Evolutionary conservation across 2,113 vertebrate genomes (phyloP).

Genomic region (Atherinomorus stipes): DNA sequence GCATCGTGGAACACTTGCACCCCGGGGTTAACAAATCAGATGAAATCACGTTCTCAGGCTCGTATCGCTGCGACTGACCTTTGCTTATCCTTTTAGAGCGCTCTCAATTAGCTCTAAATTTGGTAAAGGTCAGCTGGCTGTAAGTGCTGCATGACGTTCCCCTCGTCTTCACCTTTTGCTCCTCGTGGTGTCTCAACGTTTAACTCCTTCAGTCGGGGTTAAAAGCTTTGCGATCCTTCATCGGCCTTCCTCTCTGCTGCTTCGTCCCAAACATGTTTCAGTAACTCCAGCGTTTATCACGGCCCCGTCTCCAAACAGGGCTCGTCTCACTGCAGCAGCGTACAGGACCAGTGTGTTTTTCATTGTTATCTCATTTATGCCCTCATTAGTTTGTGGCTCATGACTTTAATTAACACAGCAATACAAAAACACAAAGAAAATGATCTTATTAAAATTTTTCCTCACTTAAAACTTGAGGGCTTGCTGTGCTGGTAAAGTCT

Average conservation of each 20-base stretch:
- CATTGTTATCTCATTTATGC: not conserved
- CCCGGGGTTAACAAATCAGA: slow-evolving; percentile 33
- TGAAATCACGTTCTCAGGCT: slow-evolving; percentile 28
- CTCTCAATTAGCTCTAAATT: slow-evolving; percentile 57
- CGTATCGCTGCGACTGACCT: slow-evolving; percentile 36
- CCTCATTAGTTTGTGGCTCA: slow-evolving; percentile 12
- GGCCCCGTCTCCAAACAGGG: not conserved
- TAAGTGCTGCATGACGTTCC: not conserved
- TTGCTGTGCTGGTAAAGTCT: slow-evolving; percentile 18
- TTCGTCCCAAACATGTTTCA: not conserved
- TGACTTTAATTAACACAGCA: slow-evolving; percentile 26
- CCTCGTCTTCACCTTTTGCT: slow-evolving; percentile 13
- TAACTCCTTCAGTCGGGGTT: not conserved
- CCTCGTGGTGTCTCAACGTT: not conserved
- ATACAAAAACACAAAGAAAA: slow-evolving; percentile 10
- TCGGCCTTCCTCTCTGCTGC: not conserved
- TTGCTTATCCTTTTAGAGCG: slow-evolving; percentile 35
- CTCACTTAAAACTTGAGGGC: not conserved
- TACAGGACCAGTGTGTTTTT: not conserved
- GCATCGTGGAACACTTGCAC: slow-evolving; percentile 23
- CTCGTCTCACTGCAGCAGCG: not conserved
- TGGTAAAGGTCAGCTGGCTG: slow-evolving; percentile 51
- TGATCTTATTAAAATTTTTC: not conserved
- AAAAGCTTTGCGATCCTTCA: not conserved
- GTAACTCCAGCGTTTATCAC: not conserved